Base-by-base conservation (phyloP, 2,797 vertebrate species). In the Xerus rutilus region DNA sequence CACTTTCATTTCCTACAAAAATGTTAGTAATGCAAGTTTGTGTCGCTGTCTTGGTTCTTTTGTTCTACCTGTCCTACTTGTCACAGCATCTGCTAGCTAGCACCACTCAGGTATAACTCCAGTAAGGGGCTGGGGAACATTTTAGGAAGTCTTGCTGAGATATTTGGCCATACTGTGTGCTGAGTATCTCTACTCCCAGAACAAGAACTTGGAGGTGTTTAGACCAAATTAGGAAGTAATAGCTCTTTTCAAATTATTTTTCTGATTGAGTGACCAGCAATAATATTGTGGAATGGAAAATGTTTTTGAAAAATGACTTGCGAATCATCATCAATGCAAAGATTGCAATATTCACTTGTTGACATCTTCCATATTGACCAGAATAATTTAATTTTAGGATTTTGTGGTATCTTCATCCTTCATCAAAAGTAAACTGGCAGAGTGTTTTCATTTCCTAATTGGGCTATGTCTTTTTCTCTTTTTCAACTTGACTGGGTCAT, bases 361-460 rank as follows among this genome's bases (percentile, higher is more conserved):
- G 5, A 25, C 39, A 3, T 85, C 39, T 70, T 79, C 21, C n/a
- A 7, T 91, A 70, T 62, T 47, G 45, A 77, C 54, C 32, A 84
- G 82, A 92, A 52, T 82, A 47, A 84, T 69, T 88, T 72, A 72
- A 84, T 93, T 84, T 79, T n/a, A 67, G 54, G 35, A 47, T 39
- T 92, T 59, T 70, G 49, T 39, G 45, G 57, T 62, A 73, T 70
- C 45, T 43, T 64, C 52, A 91, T 69, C 76, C 96, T 88, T 73
- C 65, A 77, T 86, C 35, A 28, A 69, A 81, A 78, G 72, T 88
- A 85, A 95, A 83, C 67, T 96, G 74, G 45, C 21, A 64, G 20
- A 69, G 23, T 73, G 32, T 95, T 94, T 93, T 84, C 39, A 93
- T 86, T 95, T 96, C 74, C 94, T 81, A 86, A 76, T 88, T 84